Conservation (phyloP, 1,140 invertebrate genomes). For the Bathynomus jamesi region DNA sequence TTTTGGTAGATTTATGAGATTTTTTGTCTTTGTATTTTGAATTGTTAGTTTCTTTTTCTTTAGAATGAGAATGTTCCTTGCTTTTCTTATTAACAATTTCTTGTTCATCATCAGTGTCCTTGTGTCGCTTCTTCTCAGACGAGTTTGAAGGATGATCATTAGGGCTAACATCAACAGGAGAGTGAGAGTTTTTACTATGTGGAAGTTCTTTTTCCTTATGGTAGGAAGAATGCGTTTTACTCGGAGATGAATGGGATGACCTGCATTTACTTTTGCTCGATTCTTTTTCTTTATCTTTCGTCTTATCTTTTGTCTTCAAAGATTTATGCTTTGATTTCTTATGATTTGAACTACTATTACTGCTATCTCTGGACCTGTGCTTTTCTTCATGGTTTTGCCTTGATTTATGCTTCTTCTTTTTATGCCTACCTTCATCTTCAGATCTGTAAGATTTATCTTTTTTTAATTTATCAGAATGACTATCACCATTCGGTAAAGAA, state of each 20-base stretch:
- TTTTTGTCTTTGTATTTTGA: neutral
- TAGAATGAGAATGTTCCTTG: neutral
- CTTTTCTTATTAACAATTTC: neutral
- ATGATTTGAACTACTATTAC: neutral
- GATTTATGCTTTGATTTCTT: slow-evolving; percentile 19
- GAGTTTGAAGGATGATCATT: neutral
- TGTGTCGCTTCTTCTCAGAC: neutral
- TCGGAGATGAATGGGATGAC: neutral
- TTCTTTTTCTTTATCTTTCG: slow-evolving; percentile 19
- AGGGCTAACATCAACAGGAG: no score
- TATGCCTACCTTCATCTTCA: neutral
- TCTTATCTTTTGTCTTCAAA: slow-evolving; percentile 28
- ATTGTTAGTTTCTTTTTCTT: neutral
- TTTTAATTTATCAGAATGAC: neutral
- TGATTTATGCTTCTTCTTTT: slow-evolving; percentile 19
- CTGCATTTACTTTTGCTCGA: slow-evolving; percentile 10
- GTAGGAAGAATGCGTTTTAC: neutral
- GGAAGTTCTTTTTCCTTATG: neutral
- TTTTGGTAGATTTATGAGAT: neutral
- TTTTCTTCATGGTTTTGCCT: slow-evolving; percentile 12
- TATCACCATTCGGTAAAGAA: neutral
- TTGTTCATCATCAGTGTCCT: neutral
- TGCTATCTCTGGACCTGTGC: neutral
- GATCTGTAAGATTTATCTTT: neutral
- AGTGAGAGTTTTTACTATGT: no score